Percentiles rank a stretch among this genome's conserved stretches.
These are phyloP conservation scores for Plusia festucae DNA, from an alignment of 2,888 invertebrate genomes.

Conservation along the genomic window DNA sequence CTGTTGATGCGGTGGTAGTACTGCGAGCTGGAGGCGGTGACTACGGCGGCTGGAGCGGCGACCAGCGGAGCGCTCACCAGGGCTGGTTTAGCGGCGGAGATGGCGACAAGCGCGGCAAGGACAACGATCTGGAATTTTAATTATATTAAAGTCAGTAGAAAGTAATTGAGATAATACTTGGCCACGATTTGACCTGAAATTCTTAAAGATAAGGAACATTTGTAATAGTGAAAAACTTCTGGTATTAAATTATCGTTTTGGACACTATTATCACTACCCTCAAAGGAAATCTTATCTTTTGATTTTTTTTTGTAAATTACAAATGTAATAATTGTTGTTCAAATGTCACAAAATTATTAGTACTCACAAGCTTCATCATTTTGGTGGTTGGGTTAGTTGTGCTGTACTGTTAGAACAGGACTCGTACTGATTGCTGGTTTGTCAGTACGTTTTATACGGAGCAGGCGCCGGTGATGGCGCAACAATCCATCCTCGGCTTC, in stretches of 20 bases:
- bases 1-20: constrained; percentile 91
- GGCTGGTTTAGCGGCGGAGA: constrained; percentile 78
- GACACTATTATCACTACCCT: too few relatives aligned
- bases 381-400: constrained; percentile 70
- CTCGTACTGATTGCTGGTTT: constrained; percentile 65
- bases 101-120: constrained; percentile 77
- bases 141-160: not conserved
- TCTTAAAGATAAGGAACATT: too few relatives aligned
- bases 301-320: too few relatives aligned
- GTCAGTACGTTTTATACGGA: constrained; percentile 76
- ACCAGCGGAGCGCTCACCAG: constrained; percentile 77
- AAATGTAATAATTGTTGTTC: too few relatives aligned
- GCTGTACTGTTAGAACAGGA: constrained; percentile 71
- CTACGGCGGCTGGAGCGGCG: constrained; percentile 84
- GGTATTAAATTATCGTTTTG: too few relatives aligned
- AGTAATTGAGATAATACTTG: not conserved
- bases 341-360: not conserved
- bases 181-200: too few relatives aligned
- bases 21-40: constrained; percentile 92
- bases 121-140: constrained; percentile 72
- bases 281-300: too few relatives aligned
- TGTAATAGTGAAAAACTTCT: not conserved
- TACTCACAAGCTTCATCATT: constrained; percentile 86
- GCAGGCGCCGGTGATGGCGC: constrained; percentile 64
- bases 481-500: constrained; percentile 68